Conservation (phyloP, 2,113 vertebrate genomes). For the Zapus hudsonius region DNA sequence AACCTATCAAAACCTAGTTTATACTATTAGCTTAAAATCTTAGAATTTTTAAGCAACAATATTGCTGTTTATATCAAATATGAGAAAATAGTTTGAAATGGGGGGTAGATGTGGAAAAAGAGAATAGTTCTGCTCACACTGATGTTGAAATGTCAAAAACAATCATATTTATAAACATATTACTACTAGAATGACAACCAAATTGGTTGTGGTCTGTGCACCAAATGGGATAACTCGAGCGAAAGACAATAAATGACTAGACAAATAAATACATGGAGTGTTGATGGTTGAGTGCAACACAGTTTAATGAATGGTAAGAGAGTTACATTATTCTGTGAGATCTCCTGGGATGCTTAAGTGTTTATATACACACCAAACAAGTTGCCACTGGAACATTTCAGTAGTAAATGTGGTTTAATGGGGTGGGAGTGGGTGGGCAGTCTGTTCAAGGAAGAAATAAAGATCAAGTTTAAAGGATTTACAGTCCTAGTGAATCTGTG, state of each 20-base stretch:
- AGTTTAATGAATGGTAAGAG: not conserved
- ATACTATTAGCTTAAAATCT: conserved; percentile 58
- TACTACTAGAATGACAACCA: conserved; percentile 8
- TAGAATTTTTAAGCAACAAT: conserved; percentile 54
- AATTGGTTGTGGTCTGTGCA: not conserved
- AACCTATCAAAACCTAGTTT: conserved; percentile 21
- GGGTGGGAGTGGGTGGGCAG: not conserved
- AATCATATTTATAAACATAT: conserved; percentile 9
- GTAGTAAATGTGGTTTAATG: not conserved
- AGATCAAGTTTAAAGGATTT: not conserved
- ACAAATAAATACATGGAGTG: not conserved
- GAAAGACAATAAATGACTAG: not conserved
- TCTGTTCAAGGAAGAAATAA: not conserved
- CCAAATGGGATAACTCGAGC: not conserved
- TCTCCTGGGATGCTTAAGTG: not conserved
- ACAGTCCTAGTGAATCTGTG: not conserved
- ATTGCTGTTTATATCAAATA: conserved; percentile 30
- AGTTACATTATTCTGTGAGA: not conserved
- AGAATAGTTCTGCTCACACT: not conserved
- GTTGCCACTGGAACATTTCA: not conserved
- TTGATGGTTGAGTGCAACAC: not conserved
- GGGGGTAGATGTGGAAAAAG: not conserved
- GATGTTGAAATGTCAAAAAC: not conserved
- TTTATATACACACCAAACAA: not conserved
- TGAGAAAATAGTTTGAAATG: conserved; percentile 41